These are phyloP conservation scores for Distichodus sexfasciatus DNA, from an alignment of 2,797 vertebrate species.

Conservation along the genomic window DNA sequence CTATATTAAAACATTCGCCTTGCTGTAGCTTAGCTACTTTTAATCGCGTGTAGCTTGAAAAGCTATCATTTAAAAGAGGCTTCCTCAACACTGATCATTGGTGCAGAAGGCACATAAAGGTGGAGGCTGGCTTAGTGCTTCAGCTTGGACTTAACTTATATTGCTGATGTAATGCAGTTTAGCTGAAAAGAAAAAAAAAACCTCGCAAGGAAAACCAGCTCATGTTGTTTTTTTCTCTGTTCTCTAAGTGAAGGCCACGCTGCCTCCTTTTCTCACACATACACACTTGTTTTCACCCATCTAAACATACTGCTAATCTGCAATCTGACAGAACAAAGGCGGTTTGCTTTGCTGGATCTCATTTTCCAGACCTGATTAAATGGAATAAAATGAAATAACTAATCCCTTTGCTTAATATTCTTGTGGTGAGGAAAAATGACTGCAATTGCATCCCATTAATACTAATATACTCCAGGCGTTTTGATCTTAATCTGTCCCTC, in stretches of 20 bases:
- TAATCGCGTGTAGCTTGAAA: too few species aligned
- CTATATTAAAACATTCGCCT: too few species aligned
- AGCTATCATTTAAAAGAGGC: too few species aligned
- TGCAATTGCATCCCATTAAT: constrained; percentile 50
- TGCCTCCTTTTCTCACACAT: neutral
- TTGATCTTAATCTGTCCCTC: constrained; percentile 46
- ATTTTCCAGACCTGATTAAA: constrained; percentile 65
- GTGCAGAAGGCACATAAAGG: too few species aligned
- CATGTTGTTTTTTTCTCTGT: neutral
- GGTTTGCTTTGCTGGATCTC: constrained; percentile 37
- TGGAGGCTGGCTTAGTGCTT: too few species aligned
- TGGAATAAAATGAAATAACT: constrained; percentile 66
- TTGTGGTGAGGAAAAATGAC: constrained; percentile 43
- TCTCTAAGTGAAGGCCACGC: too few species aligned
- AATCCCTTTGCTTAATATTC: constrained; percentile 70
- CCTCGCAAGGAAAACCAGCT: too few species aligned
- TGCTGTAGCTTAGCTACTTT: too few species aligned
- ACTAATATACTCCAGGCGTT: constrained; percentile 46
- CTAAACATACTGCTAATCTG: constrained; percentile 5
- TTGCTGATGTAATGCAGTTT: too few species aligned
- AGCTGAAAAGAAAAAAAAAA: too few species aligned
- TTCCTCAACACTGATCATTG: too few species aligned
- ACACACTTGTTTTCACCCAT: neutral
- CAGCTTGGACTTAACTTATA: too few species aligned
- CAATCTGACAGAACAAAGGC: neutral